Evolutionary conservation across 1,140 invertebrate genomes (phyloP), one percentile per base, ranked within the genome.

Genomic region (Drosophila sturtevanti): DNA sequence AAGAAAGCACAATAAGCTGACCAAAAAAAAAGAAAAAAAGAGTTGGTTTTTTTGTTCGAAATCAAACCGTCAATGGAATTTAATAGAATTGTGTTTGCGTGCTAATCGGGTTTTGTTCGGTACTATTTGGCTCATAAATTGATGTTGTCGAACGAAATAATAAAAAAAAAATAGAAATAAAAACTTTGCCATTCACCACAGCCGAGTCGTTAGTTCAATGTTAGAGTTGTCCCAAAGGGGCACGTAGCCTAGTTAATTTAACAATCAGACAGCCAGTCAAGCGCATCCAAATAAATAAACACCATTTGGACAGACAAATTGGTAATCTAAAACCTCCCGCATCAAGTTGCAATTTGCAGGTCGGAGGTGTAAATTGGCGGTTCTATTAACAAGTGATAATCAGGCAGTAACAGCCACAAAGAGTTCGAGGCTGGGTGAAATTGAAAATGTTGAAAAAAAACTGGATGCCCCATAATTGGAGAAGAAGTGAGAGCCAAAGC

Each of bases 21-120:
- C 10, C 27, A 44, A 59, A 56, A 58, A 12, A 31, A 72, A 59
- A 62, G 63, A 56, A 35, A 35, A 37, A n/a, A 67, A 66, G 63
- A 68, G 65, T 64, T 27, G 5, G 37, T 73, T 54, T 73, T 54
- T n/a, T 38, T 68, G 63, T 22, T n/a, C 12, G 12, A 38, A 34
- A 69, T 37, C 34, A 67, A 60, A 37, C 21, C 41, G 34, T 37
- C 41, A 35, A 35, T 48, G 35, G 27, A 71, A 82, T 77, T 68
- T 66, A 74, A 64, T 79, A 62, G 61, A 84, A 89, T 64, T 79
- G 84, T 89, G 79, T 89, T 87, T 89, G 54, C 72, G 79, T 89
- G 84, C 66, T 79, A 84, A 84, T 73, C 74, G 64, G 51, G 64
- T 72, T 65, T 75, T 67, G 51, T 54, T 65, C 27, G 68, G 38